Conservation (phyloP, 2,797 vertebrate species). For the Aselliscus stoliczkanus region DNA sequence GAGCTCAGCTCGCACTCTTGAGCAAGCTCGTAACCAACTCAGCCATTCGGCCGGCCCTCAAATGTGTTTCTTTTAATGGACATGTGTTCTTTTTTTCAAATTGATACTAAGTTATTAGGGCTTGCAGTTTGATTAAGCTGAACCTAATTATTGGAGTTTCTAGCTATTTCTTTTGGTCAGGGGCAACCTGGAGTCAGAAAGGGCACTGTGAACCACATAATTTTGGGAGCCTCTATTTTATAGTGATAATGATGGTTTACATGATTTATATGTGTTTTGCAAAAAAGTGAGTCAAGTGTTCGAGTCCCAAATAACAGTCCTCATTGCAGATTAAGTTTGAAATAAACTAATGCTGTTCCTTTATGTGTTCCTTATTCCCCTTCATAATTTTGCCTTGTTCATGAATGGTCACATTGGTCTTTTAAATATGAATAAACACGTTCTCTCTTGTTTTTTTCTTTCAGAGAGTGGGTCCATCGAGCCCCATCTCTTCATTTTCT, state of each 20-base stretch:
- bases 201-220: not conserved
- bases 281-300: not conserved
- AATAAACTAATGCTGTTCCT: not conserved
- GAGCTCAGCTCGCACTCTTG: too few species aligned
- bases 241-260: not conserved
- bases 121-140: not conserved
- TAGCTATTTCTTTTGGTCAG: not conserved
- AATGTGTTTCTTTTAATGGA: not conserved
- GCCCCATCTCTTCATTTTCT: slow-evolving; percentile 85
- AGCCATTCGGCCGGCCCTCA: too few species aligned
- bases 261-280: not conserved
- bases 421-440: not conserved
- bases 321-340: not conserved
- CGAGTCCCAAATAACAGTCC: not conserved
- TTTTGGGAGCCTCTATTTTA: not conserved
- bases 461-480: slow-evolving; percentile 87
- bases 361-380: not conserved
- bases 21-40: too few species aligned
- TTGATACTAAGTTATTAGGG: not conserved
- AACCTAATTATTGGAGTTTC: not conserved
- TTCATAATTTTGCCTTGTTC: not conserved
- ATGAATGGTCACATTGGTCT: not conserved
- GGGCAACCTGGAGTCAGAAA: not conserved
- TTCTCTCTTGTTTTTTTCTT: slow-evolving; percentile 63
- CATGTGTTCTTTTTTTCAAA: not conserved